Conservation (phyloP, 2,113 vertebrate species). For the Tyto alba region DNA sequence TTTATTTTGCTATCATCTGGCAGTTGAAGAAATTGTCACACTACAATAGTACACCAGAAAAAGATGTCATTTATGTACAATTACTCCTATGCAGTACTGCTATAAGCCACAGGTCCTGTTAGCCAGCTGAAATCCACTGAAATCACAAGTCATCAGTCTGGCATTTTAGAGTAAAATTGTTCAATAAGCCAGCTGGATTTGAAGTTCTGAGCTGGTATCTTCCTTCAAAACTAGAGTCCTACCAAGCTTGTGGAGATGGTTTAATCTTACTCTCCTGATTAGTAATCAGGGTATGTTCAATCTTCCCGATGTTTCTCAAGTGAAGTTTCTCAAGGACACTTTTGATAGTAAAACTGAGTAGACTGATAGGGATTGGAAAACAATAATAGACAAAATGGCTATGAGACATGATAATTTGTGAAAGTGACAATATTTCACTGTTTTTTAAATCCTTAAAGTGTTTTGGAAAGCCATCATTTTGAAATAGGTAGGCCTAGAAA, state of each 20-base stretch:
- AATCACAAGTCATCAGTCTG: not conserved
- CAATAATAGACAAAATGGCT: not conserved
- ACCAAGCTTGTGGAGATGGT: not conserved
- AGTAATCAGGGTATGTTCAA: not conserved
- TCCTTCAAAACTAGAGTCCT: not conserved
- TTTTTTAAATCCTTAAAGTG: not conserved
- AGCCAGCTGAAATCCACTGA: not conserved
- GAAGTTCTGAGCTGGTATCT: not conserved
- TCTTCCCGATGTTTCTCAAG: not conserved
- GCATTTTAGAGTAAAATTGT: not conserved
- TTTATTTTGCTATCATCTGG: not conserved
- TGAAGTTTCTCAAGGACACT: not conserved
- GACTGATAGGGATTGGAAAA: not conserved
- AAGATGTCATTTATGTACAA: not conserved
- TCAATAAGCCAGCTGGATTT: not conserved
- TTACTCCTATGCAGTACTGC: not conserved
- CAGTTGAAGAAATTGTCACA: not conserved
- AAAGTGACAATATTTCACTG: not conserved
- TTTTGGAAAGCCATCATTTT: not conserved
- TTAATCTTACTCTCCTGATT: not conserved
- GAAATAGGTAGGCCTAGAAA: not conserved
- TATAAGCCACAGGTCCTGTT: not conserved
- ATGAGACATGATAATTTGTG: not conserved
- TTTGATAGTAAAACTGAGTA: not conserved
- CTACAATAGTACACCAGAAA: not conserved